phyloP scores from a whole-genome alignment of 2,888 invertebrate genomes.

The Heteromyza rotundicornis region DNA sequence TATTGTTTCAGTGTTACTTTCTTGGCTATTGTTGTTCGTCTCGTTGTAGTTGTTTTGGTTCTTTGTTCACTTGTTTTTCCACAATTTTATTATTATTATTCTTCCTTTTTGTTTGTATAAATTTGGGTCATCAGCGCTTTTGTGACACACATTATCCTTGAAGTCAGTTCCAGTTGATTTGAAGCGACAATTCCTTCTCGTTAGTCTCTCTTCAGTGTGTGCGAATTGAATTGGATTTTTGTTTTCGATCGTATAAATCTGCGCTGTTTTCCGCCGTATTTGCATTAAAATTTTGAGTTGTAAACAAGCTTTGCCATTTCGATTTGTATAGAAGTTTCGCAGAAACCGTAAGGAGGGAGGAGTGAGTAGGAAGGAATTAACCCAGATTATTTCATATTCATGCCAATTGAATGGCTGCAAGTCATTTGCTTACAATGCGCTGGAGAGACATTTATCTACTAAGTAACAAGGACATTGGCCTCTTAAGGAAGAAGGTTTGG shows the following conservation, averaged over 20 bases:
- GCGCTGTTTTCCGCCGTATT: neutral
- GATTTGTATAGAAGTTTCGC: neutral
- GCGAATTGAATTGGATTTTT: neutral
- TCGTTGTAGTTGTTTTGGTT: neutral
- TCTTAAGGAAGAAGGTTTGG: too few relatives aligned
- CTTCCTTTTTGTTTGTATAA: neutral
- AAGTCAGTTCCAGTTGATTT: neutral
- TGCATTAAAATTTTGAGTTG: neutral
- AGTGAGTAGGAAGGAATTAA: neutral
- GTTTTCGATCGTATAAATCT: neutral
- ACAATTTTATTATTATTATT: neutral
- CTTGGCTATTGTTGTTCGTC: neutral
- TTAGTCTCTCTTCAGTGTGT: neutral
- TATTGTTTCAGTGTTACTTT: neutral
- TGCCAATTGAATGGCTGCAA: constrained; percentile 1
- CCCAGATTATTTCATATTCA: neutral
- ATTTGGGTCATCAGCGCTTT: neutral
- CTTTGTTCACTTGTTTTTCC: neutral
- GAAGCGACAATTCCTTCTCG: neutral
- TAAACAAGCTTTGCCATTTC: neutral
- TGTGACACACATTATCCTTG: neutral
- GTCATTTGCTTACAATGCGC: too few relatives aligned
- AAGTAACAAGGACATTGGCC: too few relatives aligned
- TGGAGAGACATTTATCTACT: too few relatives aligned
- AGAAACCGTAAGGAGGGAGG: neutral